Evolutionary conservation across 2,888 invertebrate genomes (phyloP), one percentile per base, ranked within the genome.

Genomic region (Drosophila helvetica): DNA sequence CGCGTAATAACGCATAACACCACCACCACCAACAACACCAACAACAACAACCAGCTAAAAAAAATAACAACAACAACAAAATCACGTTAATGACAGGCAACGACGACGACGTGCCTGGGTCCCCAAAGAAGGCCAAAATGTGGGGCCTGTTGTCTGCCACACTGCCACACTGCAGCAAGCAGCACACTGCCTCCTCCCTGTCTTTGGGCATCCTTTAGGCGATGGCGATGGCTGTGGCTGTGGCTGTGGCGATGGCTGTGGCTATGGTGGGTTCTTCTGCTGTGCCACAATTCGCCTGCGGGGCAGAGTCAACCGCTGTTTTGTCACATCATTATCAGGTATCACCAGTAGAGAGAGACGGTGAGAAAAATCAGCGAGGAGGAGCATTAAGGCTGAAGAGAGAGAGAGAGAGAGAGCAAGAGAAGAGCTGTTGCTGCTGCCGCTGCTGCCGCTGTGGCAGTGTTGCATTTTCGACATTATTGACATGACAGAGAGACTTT

Each of bases 301-400:
- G 64, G 65, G 61, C 50, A 71, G 70, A 80, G 78, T 68, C 84
- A 82, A 86, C 78, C 79, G 86, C 84, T 86, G 87, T 86, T 86
- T 87, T 86, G 86, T 86, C 86, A 86, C 86, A 87, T 86, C 86
- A 86, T 86, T 86, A 86, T 86, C 88, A 79, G 86, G 79, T 84
- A 66, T 48, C 70, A 66, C 50, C 53, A 71, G 59, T 45, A 53
- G 19, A 38, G 42, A 38, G 17, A n/a, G n/a, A 18, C 18, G 9
- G 27, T 33, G 8, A 6, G 18, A 42, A 38, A 19, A 18, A 22
- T 27, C 17, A 38, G 8, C n/a, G 12, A 27, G 10, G n/a, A 22
- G n/a, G 8, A 30, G 45, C 22, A n/a, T 25, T 25, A 30, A 22
- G 46, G n/a, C 25, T 25, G 30, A 4, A 7, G 27, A 46, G 38